Evolutionary conservation across 2,113 vertebrate genomes (phyloP), one percentile per base, ranked within the genome.

Genomic region (Gambusia holbrooki): DNA sequence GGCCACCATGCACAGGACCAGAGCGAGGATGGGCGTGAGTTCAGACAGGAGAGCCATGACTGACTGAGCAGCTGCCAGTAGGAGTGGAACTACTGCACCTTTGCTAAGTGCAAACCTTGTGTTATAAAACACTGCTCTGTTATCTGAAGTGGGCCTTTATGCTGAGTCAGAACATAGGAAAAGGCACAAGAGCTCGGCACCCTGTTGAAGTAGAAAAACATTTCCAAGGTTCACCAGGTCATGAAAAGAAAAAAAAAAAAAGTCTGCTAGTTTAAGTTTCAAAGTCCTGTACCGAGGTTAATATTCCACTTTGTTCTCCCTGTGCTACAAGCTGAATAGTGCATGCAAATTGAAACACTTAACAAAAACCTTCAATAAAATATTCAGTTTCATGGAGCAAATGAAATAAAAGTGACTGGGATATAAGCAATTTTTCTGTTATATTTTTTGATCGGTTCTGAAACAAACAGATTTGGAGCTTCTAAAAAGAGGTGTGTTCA

Each of bases 1-100:
- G 15, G 96, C 45, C 71, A 97, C 84, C 84, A 97, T 65, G 74
- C 97, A 97, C 76, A 97, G 80, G 48, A 96, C 37, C 0, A 94
- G 94, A 5, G 93, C 87, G 71, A 98, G 93, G 6, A 96, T 69
- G 0, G 97, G 95, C 1, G 96, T 97, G 48, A 99, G 85, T 60
- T 91, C 83, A 19, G 96, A 92, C 71, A 96, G 90, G 1, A 95
- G 32, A 30, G 87, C 91, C 97, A 98, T 99, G 81, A 8, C 48
- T 10, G 40, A 17, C 11, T 15, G 37, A 33, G 0, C 2, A 62
- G n/a, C 64, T 4, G 77, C 25, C 5, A 14, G 22, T 17, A 2
- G n/a, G 19, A 30, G 37, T 1, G 5, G 14, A 22, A 28, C 25
- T 15, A 37, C 35, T 37, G 35, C 12, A 28, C 27, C n/a, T 70